These are phyloP conservation scores for Drosophila novamexicana DNA, from an alignment of 1,140 invertebrate species.

Conservation along the genomic window DNA sequence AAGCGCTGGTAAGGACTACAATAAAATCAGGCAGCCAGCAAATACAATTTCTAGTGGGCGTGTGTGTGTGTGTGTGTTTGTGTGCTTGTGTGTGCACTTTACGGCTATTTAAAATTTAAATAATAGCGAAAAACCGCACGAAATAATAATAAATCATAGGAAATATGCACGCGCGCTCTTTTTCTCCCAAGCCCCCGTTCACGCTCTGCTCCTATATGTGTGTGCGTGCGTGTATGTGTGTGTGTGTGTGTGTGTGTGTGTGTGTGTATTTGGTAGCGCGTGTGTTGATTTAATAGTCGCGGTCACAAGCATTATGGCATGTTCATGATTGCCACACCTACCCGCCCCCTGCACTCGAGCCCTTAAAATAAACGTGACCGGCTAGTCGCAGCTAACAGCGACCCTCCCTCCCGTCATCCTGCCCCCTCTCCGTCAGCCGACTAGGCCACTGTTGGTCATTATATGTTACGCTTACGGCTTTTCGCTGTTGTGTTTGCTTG, in stretches of 20 bases:
- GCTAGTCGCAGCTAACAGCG: not conserved
- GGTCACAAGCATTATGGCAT: conserved; percentile 80
- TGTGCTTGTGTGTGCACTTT: conserved; percentile 58
- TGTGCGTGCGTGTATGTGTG: conserved; percentile 12
- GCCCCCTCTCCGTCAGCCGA: not conserved
- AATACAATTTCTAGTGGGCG: conserved; percentile 68
- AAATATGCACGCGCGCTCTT: conserved; percentile 52
- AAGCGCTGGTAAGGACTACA: conserved; percentile 59
- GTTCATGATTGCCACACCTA: conserved; percentile 72
- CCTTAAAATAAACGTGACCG: conserved; percentile 19
- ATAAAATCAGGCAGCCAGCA: conserved; percentile 49
- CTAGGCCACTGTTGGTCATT: conserved; percentile 18
- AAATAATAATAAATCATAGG: conserved; percentile 82
- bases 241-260: not conserved
- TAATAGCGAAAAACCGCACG: conserved; percentile 80
- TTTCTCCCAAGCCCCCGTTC: not conserved
- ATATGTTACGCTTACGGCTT: conserved; percentile 46
- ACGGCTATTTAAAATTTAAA: conserved; percentile 82
- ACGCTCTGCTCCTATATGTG: not conserved
- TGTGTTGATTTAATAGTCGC: conserved; percentile 80
- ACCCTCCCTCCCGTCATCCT: not conserved
- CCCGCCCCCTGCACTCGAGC: not conserved
- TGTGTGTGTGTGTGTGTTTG: conserved; percentile 25
- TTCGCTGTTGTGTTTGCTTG: conserved; percentile 8
- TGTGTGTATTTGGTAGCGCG: conserved; percentile 39